phyloP scores from a whole-genome alignment of 2,797 vertebrate genomes.

The Rhodeus uyekii region DNA sequence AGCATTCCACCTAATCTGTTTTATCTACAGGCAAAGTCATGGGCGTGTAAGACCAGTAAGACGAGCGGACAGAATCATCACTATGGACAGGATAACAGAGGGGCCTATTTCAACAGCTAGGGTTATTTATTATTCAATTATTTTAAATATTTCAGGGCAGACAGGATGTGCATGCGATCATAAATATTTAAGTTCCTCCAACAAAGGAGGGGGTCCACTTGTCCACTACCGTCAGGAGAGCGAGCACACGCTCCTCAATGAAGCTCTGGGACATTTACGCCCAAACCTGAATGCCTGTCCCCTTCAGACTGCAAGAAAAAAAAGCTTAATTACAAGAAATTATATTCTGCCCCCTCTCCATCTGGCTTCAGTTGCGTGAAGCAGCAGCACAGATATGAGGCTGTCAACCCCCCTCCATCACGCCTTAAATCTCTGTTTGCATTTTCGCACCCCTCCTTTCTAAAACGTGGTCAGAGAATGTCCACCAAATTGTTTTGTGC shows the following conservation, averaged over 20 bases:
- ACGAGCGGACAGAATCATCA: slow-evolving; percentile 54
- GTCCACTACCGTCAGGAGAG: slow-evolving; percentile 64
- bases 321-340: not conserved
- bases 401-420: slow-evolving; percentile 37
- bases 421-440: slow-evolving; percentile 15
- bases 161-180: slow-evolving; percentile 68
- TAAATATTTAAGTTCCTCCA: slow-evolving; percentile 70
- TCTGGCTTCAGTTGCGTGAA: not conserved
- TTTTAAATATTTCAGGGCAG: slow-evolving; percentile 76
- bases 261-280: slow-evolving; percentile 54
- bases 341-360: not conserved
- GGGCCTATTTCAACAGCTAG: slow-evolving; percentile 54
- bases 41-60: slow-evolving; percentile 60
- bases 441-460: slow-evolving; percentile 10
- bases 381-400: slow-evolving; percentile 33
- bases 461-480: slow-evolving; percentile 9
- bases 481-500: slow-evolving; percentile 3
- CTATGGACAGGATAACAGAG: slow-evolving; percentile 43
- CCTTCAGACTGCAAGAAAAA: slow-evolving; percentile 5
- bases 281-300: slow-evolving; percentile 36
- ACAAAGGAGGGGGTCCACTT: slow-evolving; percentile 61
- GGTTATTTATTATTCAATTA: slow-evolving; percentile 74
- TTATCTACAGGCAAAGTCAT: slow-evolving; percentile 68
- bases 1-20: slow-evolving; percentile 60
- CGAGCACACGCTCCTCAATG: not conserved